These are phyloP conservation scores for Vultur gryphus DNA, from an alignment of 2,797 vertebrate genomes.

Conservation along the genomic window DNA sequence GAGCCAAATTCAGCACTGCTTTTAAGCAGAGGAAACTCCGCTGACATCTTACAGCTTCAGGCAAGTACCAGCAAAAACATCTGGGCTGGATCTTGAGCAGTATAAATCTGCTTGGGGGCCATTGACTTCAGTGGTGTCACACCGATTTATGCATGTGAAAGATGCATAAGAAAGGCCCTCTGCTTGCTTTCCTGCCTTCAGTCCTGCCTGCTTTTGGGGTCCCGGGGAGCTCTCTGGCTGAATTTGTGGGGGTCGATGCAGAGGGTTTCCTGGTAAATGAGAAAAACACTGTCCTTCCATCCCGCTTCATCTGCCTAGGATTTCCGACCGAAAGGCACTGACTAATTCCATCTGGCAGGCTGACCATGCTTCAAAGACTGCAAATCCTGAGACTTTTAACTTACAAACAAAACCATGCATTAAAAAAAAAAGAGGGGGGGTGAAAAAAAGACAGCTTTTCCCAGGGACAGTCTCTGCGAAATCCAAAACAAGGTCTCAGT, in stretches of 20 bases:
- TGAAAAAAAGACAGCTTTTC: background rate
- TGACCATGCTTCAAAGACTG: constrained; percentile 62
- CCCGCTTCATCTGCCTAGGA: constrained; percentile 57
- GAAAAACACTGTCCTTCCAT: constrained; percentile 43
- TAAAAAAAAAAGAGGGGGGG: background rate
- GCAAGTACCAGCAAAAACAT: constrained; percentile 41
- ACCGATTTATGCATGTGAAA: background rate
- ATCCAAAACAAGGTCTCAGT: constrained; percentile 53
- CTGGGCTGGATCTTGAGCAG: constrained; percentile 21
- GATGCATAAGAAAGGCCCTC: too few relatives aligned
- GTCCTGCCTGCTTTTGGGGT: background rate
- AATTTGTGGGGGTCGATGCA: background rate
- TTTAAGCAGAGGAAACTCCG: constrained; percentile 15
- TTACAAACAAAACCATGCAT: constrained; percentile 60
- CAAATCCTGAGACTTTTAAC: constrained; percentile 65
- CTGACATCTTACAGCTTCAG: constrained; percentile 40
- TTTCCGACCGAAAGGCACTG: constrained; percentile 60
- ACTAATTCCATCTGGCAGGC: constrained; percentile 68
- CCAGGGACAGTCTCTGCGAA: constrained; percentile 36
- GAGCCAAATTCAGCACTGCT: constrained; percentile 19
- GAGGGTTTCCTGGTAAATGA: constrained; percentile 30
- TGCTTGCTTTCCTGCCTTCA: background rate
- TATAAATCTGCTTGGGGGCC: background rate
- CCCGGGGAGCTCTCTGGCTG: background rate
- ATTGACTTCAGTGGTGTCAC: background rate